Evolutionary conservation across 2,113 vertebrate genomes (phyloP).

Genomic region (Halcyon senegalensis): DNA sequence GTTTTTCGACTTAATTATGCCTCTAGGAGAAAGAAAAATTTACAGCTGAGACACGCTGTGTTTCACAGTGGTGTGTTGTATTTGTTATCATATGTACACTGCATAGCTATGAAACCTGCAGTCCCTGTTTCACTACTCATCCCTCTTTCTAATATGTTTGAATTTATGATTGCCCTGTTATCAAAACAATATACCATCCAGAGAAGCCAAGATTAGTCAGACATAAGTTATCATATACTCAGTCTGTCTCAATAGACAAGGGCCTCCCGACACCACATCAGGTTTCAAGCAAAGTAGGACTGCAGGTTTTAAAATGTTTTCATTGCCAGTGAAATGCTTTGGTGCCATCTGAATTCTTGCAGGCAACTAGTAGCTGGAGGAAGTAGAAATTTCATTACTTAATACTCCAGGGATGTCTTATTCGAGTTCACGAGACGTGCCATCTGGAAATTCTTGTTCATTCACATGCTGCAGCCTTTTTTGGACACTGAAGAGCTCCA

Average conservation of each 20-base stretch:
- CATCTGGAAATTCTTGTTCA: constrained; percentile 54
- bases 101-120: not conserved
- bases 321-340: constrained; percentile 11
- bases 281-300: not conserved
- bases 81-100: not conserved
- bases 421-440: not conserved
- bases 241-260: not conserved
- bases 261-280: not conserved
- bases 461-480: constrained; percentile 41
- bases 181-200: not conserved
- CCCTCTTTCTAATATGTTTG: not conserved
- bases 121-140: not conserved
- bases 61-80: not conserved
- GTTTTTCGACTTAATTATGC: not conserved
- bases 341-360: constrained; percentile 37
- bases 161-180: not conserved
- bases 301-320: not conserved
- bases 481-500: constrained; percentile 3
- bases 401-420: constrained; percentile 45
- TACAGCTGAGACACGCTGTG: not conserved
- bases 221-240: not conserved
- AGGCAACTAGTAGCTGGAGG: constrained; percentile 40
- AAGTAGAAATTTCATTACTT: constrained; percentile 53
- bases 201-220: not conserved
- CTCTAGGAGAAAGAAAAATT: not conserved